phyloP scores from a whole-genome alignment of 2,888 invertebrate genomes.

The Orthosia cruda region DNA sequence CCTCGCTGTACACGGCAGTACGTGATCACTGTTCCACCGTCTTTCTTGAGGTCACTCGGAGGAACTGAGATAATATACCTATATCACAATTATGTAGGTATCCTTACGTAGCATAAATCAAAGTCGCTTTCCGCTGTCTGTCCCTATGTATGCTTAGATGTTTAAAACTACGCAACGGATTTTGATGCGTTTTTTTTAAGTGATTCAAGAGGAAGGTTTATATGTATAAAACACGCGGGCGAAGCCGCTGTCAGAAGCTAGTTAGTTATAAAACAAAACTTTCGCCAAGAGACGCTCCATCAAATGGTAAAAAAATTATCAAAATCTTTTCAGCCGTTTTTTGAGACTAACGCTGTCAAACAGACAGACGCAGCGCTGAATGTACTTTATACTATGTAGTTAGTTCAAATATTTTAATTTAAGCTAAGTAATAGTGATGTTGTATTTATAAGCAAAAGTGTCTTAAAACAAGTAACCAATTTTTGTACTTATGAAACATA shows the following conservation, averaged over 20 bases:
- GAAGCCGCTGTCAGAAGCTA: too few species aligned
- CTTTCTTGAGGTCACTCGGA: too few species aligned
- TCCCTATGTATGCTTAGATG: too few species aligned
- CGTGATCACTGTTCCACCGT: too few species aligned
- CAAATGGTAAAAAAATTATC: not conserved
- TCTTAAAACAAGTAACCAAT: slow-evolving; percentile 12
- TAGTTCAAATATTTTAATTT: slow-evolving; percentile 10
- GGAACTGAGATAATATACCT: not conserved
- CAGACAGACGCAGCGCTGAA: not conserved
- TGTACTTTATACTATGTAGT: not conserved
- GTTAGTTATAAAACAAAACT: not conserved
- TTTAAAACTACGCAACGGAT: too few species aligned
- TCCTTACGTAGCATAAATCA: too few species aligned
- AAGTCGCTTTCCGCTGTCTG: too few species aligned
- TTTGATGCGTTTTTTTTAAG: too few species aligned
- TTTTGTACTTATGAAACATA: slow-evolving; percentile 2
- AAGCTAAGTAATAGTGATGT: slow-evolving; percentile 23
- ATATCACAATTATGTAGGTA: slow-evolving; percentile 11
- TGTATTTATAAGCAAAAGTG: slow-evolving; percentile 30
- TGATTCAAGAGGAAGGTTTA: too few species aligned
- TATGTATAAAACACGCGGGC: too few species aligned
- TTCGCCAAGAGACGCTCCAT: not conserved
- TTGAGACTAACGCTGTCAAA: slow-evolving; percentile 4
- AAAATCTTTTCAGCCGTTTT: not conserved
- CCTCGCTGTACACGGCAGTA: too few species aligned